phyloP scores from a whole-genome alignment of 2,113 vertebrate species.

The Galeopterus variegatus region DNA sequence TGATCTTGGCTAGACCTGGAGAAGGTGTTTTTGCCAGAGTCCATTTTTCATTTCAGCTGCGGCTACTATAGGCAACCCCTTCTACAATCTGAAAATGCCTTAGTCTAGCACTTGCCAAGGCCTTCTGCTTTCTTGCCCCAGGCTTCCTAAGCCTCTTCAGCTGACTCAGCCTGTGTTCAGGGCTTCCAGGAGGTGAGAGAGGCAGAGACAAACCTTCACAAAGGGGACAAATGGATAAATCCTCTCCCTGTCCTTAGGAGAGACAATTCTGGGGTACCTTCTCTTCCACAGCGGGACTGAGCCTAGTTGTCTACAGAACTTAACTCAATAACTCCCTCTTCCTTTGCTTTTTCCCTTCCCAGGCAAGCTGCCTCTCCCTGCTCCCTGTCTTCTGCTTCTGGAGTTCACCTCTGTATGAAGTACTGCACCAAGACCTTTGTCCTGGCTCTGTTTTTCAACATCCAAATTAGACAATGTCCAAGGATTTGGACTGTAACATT shows the following conservation, averaged over 20 bases:
- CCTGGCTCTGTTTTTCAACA: background rate
- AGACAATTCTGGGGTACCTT: background rate
- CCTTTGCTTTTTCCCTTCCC: background rate
- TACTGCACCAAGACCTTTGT: background rate
- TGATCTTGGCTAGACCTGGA: fast-evolving
- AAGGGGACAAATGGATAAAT: background rate
- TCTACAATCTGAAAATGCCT: fast-evolving
- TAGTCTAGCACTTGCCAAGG: fast-evolving
- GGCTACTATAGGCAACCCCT: too few relatives aligned
- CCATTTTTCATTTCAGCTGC: background rate
- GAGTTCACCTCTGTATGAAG: background rate
- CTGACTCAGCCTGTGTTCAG: background rate
- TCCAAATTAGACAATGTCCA: background rate
- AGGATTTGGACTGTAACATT: background rate
- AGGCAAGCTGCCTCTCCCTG: fast-evolving
- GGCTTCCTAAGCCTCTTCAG: background rate
- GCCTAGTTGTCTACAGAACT: fast-evolving
- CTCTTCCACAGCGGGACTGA: background rate
- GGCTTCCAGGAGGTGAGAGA: background rate
- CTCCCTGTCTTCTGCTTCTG: background rate
- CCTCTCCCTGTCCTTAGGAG: background rate
- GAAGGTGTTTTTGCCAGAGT: background rate
- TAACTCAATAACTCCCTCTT: background rate
- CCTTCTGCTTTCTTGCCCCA: background rate
- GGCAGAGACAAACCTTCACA: too few relatives aligned